phyloP scores from a whole-genome alignment of 92 coral and sea anemone species.

The Metridium senile region DNA sequence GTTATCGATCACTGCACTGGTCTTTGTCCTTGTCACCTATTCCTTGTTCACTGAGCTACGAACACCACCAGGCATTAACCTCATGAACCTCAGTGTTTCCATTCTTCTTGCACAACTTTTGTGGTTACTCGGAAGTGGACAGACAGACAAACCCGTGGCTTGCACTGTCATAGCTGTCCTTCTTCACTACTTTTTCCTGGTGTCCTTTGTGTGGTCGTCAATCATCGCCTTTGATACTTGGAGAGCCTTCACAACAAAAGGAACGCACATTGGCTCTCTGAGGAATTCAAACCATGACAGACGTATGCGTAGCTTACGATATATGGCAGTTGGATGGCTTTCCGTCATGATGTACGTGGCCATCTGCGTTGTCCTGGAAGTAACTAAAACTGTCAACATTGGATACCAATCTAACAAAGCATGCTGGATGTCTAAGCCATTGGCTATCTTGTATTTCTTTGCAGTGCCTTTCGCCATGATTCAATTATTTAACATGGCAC shows the following conservation, averaged over 20 bases:
- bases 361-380: not conserved
- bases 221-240: constrained; percentile 10
- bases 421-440: not conserved
- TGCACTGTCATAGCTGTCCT: constrained; percentile 29
- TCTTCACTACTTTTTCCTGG: constrained; percentile 14
- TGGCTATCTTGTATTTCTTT: not conserved
- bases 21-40: constrained; percentile 56
- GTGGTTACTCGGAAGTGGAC: constrained; percentile 50
- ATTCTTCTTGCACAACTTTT: constrained; percentile 31
- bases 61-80: constrained; percentile 64
- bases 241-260: not conserved
- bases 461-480: not conserved
- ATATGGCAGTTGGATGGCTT: not conserved
- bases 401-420: not conserved
- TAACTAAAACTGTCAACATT: not conserved
- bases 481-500: not conserved
- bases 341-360: not conserved
- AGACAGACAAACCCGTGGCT: constrained; percentile 13
- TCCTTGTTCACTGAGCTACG: constrained; percentile 60
- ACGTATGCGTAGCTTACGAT: not conserved
- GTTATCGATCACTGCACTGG: constrained; percentile 29
- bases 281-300: not conserved
- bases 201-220: constrained; percentile 3
- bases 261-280: too few species aligned
- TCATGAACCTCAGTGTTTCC: constrained; percentile 45